Percentiles rank a stretch among this genome's conserved stretches.
Evolutionary conservation across 2,113 vertebrate genomes (phyloP).

Genomic region (Eolophus roseicapilla): DNA sequence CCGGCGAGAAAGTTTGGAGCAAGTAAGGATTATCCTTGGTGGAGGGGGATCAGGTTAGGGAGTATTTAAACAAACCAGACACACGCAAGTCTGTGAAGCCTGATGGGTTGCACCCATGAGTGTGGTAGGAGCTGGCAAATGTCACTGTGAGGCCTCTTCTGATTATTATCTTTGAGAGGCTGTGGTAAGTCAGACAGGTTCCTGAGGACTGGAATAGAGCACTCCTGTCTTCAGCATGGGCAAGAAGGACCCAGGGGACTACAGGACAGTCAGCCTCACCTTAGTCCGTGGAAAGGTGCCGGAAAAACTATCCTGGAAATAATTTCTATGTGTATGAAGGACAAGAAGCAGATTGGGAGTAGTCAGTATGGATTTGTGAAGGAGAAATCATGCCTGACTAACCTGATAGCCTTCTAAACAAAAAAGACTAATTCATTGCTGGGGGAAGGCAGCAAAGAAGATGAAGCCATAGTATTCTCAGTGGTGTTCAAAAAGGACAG

Average conservation of each 20-base stretch:
- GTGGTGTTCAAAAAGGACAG: background rate
- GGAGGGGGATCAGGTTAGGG: background rate
- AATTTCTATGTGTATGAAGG: background rate
- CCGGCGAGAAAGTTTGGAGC: background rate
- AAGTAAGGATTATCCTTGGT: background rate
- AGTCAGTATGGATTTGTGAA: background rate
- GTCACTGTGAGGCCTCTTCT: no score
- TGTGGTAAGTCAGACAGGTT: background rate
- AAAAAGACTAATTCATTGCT: background rate
- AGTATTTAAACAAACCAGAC: background rate
- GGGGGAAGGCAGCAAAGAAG: background rate
- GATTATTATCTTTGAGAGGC: background rate
- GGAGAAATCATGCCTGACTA: background rate
- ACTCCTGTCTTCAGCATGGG: background rate
- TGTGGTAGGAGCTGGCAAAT: background rate
- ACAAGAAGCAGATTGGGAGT: background rate
- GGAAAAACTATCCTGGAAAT: background rate
- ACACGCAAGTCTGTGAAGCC: background rate
- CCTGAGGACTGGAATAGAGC: background rate
- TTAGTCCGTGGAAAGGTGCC: background rate
- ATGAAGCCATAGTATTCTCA: background rate
- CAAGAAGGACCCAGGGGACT: background rate
- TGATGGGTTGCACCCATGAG: background rate
- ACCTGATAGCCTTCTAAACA: background rate
- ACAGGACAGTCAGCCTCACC: background rate